Evolutionary conservation across 2,888 invertebrate species (phyloP), one percentile per base, ranked within the genome.

Genomic region (Empis livida): DNA sequence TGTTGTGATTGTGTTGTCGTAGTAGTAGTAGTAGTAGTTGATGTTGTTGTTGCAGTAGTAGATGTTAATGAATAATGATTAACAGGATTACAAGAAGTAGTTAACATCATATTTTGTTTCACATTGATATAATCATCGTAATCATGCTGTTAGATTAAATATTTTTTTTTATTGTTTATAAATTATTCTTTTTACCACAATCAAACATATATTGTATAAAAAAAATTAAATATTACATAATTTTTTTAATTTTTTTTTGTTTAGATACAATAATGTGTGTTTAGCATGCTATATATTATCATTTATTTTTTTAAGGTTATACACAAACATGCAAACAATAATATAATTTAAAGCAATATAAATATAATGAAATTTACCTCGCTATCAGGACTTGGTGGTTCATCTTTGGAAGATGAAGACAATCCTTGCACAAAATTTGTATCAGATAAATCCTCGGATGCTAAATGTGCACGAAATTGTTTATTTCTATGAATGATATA

Each of bases 391-490:
- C 59, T 61, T 39, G 62, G 56, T 45, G 60, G 55, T 32, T 59
- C 60, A 48, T 63, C 65, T 43, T 62, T 59, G 35, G 55, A 57
- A 16, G 60, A 56, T 37, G 55, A 57, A 16, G 60, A 56, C 49
- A 66, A 55, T 35, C 62, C 64, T 53, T 66, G 65, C 42, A 67
- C 62, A 48, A 63, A 68, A 52, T 64, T 63, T 32, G 59, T 57
- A 57, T 84, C 80, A 46, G 76, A 78, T 45, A 64, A 63, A 49
- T 80, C 78, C 56, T 84, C 84, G 3, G 82, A 76, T 61, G 82
- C 78, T 54, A 86, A 70, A 63, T 84, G 84, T 23, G 82, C 82
- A 49, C 83, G 76, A 50, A 85, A 73, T 64, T 85, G 84, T 60
- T 82, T 82, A 63, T 84, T 85, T 62, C 82, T 80, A 66, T 16